Evolutionary conservation across 1,140 invertebrate species (phyloP).

Genomic region (Harlomillsia oculata): DNA sequence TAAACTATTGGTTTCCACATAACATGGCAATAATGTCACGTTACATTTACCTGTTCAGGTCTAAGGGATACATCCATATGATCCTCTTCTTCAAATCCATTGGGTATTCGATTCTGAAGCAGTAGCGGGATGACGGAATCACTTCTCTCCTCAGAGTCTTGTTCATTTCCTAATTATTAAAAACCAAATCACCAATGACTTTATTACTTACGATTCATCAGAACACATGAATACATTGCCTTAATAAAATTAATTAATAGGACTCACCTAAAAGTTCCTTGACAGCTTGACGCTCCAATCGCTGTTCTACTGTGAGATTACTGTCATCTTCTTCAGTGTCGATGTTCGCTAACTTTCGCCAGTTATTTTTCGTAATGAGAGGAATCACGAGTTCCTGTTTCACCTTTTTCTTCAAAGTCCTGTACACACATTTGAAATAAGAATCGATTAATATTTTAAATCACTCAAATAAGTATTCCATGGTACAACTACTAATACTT

Average conservation of each 20-base stretch:
- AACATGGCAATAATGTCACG: no score
- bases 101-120: slow-evolving; percentile 44
- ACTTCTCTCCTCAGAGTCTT: slow-evolving; percentile 31
- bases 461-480: background rate
- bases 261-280: slow-evolving; percentile 39
- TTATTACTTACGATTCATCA: background rate
- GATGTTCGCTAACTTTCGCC: slow-evolving; percentile 37
- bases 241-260: background rate
- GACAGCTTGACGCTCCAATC: slow-evolving; percentile 38
- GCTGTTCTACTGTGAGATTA: no score
- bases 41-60: slow-evolving; percentile 38
- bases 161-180: background rate
- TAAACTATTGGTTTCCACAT: no score
- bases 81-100: slow-evolving; percentile 45
- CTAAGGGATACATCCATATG: slow-evolving; percentile 44
- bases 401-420: slow-evolving; percentile 37
- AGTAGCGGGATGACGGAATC: slow-evolving; percentile 40
- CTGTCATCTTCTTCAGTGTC: slow-evolving; percentile 1
- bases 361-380: slow-evolving; percentile 41
- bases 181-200: background rate
- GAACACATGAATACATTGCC: background rate
- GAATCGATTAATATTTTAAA: background rate
- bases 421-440: slow-evolving; percentile 13
- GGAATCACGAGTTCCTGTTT: slow-evolving; percentile 43
- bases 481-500: background rate